Base-by-base conservation (phyloP, 2,797 vertebrate genomes). In the Natrix natrix region DNA sequence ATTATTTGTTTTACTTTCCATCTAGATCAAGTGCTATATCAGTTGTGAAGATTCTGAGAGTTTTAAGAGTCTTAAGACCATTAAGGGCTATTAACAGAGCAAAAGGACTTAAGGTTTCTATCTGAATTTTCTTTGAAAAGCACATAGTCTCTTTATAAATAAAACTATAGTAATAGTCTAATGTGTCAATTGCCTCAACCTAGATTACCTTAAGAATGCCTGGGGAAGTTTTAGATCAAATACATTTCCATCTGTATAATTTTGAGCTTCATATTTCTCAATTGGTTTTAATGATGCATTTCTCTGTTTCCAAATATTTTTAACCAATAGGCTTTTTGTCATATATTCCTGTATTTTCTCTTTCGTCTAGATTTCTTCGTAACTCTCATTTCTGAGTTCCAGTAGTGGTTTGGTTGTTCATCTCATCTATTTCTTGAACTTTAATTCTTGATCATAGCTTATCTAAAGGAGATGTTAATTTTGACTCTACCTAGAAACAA, bases 21-120 rank as follows among this genome's bases (percentile, higher is more conserved):
- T 96, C 52, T 95, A 99, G 99, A 95, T 99, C 99, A 43, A 99
- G 99, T 1, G 99, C 99, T 96, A 99, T 99, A 97, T 99, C 99
- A 0, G 99, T 99, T n/a, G 99, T 99, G 97, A 99, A 99, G 98
- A 99, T 99, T 96, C 98, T 99, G 91, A 98, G 99, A 97, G 99
- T 99, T 87, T 97, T 99, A 92, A 98, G 99, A 95, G 99, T 99
- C 60, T 98, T 99, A 96, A 98, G 99, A 94, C 99, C 99, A 3
- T 98, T 99, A 96, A 98, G 99, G 96, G 99, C 99, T 92, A 99
- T 99, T 97, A 99, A 99, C 97, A 98, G 99, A 98, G 99, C 99
- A 66, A 99, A 99, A 98, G 99, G 99, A 97, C 98, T 99, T 83
- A 99, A 99, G 99, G 99, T 99, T 94, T 61, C 86, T 93, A 90